Evolutionary conservation across 1,140 invertebrate species (phyloP), one percentile per base, ranked within the genome.

Genomic region (Pteromalus puparum): DNA sequence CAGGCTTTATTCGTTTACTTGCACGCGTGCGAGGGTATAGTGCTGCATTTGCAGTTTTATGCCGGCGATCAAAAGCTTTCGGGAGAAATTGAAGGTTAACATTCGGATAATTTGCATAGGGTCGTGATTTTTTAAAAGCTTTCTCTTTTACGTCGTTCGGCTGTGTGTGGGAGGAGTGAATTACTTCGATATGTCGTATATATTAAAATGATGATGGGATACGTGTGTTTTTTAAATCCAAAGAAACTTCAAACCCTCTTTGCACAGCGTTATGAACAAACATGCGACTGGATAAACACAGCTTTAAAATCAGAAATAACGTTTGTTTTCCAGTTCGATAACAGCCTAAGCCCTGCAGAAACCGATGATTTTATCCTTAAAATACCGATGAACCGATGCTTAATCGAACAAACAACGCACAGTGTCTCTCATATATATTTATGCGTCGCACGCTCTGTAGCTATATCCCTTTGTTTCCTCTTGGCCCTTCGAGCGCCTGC

Each of bases 1-100:
- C 21, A 46, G 21, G 12, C 74, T 76, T 76, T 53, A 76, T 76
- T 26, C 46, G 46, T 76, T 76, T 24, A 76, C 38, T 42, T 74
- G 28, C 72, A 0, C 34, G n/a, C 30, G 28, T 2, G 48, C 18
- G 53, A 61, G 53, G 53, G 53, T n/a, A n/a, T n/a, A n/a, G 53
- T n/a, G 18, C 21, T 30, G 42, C 74, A 48, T 48, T 76, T 48
- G 21, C 1, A 4, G n/a, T 76, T 38, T 74, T 42, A 74, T 74
- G 72, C 21, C 13, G 34, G 18, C 21, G 28, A 42, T 34, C 72
- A n/a, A 74, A 74, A 74, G 72, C 72, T 38, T 74, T 74, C 30
- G 6, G 34, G 30, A 34, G 72, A 38, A 42, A 70, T 28, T 70
- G 28, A 30, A 26, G 67, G 28, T 26, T 70, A 70, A 70, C 67